A percentile compares a stretch with the other conserved stretches of the same genome.
Evolutionary conservation across 1,140 invertebrate species (phyloP).

Genomic region (Alviniconcha marisindica): DNA sequence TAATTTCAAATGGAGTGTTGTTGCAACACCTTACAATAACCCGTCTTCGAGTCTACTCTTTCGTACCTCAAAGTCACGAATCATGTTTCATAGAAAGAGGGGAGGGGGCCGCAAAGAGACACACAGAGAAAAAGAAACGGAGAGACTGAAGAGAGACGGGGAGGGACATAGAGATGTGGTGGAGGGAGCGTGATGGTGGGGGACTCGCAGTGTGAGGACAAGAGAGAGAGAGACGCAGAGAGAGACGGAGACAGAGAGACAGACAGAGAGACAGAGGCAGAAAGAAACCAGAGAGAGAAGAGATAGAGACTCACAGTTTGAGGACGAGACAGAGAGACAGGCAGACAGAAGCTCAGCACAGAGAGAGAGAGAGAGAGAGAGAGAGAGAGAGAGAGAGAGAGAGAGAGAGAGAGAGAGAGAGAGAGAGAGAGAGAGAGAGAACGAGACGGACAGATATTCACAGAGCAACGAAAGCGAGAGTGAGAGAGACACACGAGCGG

Average conservation of each 20-base stretch:
- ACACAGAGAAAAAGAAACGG: neutral
- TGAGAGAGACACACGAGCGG: neutral
- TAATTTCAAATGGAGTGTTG: no score
- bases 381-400: constrained; percentile 30
- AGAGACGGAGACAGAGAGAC: constrained; percentile 31
- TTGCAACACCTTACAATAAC: no score
- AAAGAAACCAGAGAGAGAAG: constrained; percentile 20
- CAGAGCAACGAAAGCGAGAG: neutral
- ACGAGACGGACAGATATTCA: neutral
- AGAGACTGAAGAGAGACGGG: neutral
- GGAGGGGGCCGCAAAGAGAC: no score
- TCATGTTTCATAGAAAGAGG: no score
- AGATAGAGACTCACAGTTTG: no score
- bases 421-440: constrained; percentile 2
- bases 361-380: constrained; percentile 33
- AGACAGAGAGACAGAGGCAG: neutral
- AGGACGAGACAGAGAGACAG: no score
- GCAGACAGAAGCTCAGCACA: no score
- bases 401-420: constrained; percentile 30
- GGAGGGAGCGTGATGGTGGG: neutral
- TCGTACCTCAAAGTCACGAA: no score
- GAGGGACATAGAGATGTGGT: neutral
- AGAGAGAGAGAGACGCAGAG: constrained; percentile 29
- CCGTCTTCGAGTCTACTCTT: no score
- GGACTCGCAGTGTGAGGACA: neutral